Conservation (phyloP, 2,888 invertebrate species). For the Acleris cristana region DNA sequence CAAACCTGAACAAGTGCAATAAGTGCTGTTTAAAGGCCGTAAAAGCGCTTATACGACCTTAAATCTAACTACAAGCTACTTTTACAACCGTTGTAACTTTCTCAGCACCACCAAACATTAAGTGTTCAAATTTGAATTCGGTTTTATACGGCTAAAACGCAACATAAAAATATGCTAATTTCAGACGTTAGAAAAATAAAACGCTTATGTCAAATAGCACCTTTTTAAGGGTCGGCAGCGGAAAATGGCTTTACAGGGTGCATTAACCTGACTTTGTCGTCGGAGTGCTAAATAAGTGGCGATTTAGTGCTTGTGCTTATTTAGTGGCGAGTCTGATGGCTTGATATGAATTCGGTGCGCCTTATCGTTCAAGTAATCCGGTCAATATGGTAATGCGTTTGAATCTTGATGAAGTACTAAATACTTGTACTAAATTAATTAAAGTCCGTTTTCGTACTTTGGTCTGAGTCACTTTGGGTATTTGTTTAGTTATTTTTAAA, state of each 20-base stretch:
- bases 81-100: background rate
- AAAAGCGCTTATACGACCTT: background rate
- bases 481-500: background rate
- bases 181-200: constrained; percentile 10
- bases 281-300: constrained; percentile 5
- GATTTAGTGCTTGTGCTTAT: background rate
- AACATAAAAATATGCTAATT: constrained; percentile 17
- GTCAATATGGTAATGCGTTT: constrained; percentile 6
- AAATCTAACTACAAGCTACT: constrained; percentile 16
- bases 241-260: constrained; percentile 13
- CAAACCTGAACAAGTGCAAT: background rate
- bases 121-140: constrained; percentile 5
- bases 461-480: background rate
- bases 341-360: background rate
- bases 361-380: constrained; percentile 13
- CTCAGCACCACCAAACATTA: background rate
- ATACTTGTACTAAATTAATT: constrained; percentile 7
- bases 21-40: background rate
- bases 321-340: constrained; percentile 1
- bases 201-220: constrained; percentile 26
- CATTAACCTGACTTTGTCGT: constrained; percentile 21
- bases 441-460: background rate
- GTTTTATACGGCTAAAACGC: constrained; percentile 8
- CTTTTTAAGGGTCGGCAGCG: background rate
- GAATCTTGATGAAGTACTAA: constrained; percentile 5